These are phyloP conservation scores for Pachyrhynchus sulphureomaculatus DNA, from an alignment of 1,140 invertebrate genomes.

Conservation along the genomic window DNA sequence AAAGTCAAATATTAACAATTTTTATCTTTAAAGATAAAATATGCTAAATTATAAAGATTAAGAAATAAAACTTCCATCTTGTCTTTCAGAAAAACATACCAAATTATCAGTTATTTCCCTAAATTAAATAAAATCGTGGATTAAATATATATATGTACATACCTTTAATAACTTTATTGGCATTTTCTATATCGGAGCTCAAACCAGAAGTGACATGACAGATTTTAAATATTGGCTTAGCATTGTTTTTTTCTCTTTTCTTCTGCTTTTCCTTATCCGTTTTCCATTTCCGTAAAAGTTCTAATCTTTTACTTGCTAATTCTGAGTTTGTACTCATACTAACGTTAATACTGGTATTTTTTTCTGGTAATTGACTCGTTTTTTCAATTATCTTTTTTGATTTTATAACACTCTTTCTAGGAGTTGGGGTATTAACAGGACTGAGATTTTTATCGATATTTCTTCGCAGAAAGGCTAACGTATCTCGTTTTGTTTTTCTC, in stretches of 20 bases:
- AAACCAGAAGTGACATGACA: conserved; percentile 18
- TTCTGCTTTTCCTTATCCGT: conserved; percentile 29
- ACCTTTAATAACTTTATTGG: conserved; percentile 36
- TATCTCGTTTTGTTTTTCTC: conserved; percentile 28
- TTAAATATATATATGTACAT: too few species aligned
- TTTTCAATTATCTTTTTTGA: not conserved
- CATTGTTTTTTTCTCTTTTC: conserved; percentile 16
- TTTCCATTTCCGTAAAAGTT: conserved; percentile 37
- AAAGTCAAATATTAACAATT: too few species aligned
- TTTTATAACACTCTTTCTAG: not conserved
- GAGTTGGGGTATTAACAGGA: conserved; percentile 13
- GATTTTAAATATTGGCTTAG: conserved; percentile 40
- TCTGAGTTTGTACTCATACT: too few species aligned
- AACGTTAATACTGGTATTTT: too few species aligned
- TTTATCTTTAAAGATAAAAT: too few species aligned
- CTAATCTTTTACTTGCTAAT: conserved; percentile 33
- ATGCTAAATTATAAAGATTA: too few species aligned
- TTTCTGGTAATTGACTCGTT: too few species aligned
- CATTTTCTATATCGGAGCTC: conserved; percentile 12
- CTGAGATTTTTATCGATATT: conserved; percentile 25
- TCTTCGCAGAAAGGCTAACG: conserved; percentile 13
- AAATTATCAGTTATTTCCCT: too few species aligned
- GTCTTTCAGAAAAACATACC: too few species aligned
- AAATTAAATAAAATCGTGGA: too few species aligned
- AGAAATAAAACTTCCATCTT: too few species aligned